Evolutionary conservation across 1,140 invertebrate species (phyloP).

Genomic region (Potamilus streckersoni): DNA sequence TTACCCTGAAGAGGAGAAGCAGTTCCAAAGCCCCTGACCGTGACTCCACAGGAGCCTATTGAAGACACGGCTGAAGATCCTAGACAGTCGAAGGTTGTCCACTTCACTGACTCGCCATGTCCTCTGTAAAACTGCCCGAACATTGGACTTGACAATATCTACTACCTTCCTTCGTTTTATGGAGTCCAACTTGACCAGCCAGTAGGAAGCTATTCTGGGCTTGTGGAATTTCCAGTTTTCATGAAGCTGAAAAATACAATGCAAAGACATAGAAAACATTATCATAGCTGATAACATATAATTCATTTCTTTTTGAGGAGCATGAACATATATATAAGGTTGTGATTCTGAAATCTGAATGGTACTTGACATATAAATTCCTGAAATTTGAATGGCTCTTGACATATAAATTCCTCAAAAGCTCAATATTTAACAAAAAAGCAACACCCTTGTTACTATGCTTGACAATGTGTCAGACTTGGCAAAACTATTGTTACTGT

Average conservation of each 20-base stretch:
- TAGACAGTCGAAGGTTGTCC: constrained; percentile 58
- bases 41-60: constrained; percentile 67
- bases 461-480: too few relatives aligned
- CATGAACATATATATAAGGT: neutral
- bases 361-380: too few relatives aligned
- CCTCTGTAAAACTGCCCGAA: constrained; percentile 60
- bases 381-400: neutral
- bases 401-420: neutral
- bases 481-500: too few relatives aligned
- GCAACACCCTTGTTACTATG: neutral
- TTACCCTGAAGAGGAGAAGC: constrained; percentile 61
- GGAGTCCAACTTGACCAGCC: constrained; percentile 67
- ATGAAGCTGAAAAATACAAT: constrained; percentile 48
- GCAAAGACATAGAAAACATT: neutral
- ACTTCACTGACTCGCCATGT: constrained; percentile 59
- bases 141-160: constrained; percentile 66
- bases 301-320: neutral
- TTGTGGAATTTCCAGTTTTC: constrained; percentile 68
- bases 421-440: neutral
- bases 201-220: constrained; percentile 66
- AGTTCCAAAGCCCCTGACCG: constrained; percentile 68
- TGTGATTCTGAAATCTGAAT: neutral
- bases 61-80: constrained; percentile 66
- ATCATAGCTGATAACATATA: neutral
- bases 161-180: constrained; percentile 67